Evolutionary conservation across 2,888 invertebrate species (phyloP).

Genomic region (Noctuana brunneofusca): DNA sequence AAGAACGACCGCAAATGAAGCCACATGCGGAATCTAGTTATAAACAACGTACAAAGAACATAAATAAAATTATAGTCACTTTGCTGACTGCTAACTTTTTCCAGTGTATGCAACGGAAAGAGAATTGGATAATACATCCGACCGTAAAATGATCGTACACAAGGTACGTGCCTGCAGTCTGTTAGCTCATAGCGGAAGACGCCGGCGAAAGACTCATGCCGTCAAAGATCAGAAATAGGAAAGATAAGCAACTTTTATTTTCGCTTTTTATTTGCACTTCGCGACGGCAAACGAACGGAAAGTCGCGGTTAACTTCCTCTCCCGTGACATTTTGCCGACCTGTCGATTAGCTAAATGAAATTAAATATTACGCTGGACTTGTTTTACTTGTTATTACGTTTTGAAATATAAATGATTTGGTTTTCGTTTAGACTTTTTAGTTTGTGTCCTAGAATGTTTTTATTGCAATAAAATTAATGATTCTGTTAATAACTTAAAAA

Average conservation of each 20-base stretch:
- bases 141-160: slow-evolving; percentile 31
- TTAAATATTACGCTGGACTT: slow-evolving; percentile 15
- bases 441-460: not conserved
- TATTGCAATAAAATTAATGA: no score
- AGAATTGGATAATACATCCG: slow-evolving; percentile 32
- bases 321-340: slow-evolving; percentile 26
- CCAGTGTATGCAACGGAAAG: slow-evolving; percentile 28
- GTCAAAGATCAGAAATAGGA: slow-evolving; percentile 35
- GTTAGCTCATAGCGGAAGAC: slow-evolving; percentile 32
- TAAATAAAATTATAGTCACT: slow-evolving; percentile 28
- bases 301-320: slow-evolving; percentile 30
- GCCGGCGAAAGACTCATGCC: slow-evolving; percentile 32
- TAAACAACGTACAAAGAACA: slow-evolving; percentile 5
- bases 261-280: slow-evolving; percentile 30
- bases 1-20: not conserved
- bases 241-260: slow-evolving; percentile 36
- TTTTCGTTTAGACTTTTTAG: not conserved
- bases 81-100: slow-evolving; percentile 25
- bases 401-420: slow-evolving; percentile 4
- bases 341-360: slow-evolving; percentile 25
- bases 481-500: no score
- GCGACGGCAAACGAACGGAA: slow-evolving; percentile 23
- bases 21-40: not conserved
- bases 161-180: slow-evolving; percentile 24
- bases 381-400: slow-evolving; percentile 3